Conservation (phyloP, 2,113 vertebrate species). For the Petromus typicus region DNA sequence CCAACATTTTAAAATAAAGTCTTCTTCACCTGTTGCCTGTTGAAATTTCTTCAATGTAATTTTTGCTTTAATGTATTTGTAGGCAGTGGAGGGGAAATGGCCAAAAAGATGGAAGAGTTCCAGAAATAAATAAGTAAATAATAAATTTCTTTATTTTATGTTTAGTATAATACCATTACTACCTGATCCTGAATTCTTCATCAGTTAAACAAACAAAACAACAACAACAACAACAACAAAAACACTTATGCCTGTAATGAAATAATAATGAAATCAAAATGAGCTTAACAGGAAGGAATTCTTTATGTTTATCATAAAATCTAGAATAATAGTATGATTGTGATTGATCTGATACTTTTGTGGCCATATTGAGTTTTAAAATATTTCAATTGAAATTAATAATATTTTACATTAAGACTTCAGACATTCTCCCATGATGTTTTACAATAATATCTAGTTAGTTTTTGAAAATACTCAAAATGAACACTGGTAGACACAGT, state of each 20-base stretch:
- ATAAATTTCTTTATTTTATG: background rate
- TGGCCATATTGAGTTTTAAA: background rate
- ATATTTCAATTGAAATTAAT: background rate
- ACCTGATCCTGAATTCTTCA: background rate
- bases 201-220: background rate
- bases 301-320: background rate
- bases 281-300: background rate
- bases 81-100: no score
- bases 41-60: background rate
- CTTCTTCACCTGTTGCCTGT: background rate
- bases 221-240: no score
- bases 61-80: slow-evolving; percentile 9
- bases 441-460: background rate
- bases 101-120: no score
- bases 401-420: background rate
- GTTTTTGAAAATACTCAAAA: background rate
- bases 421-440: background rate
- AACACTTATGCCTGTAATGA: background rate
- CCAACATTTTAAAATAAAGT: background rate
- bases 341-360: background rate
- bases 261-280: slow-evolving; percentile 21
- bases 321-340: background rate
- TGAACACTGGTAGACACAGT: background rate
- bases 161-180: background rate
- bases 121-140: no score